Evolutionary conservation across 2,113 vertebrate species (phyloP).

Genomic region (Diadophis punctatus): DNA sequence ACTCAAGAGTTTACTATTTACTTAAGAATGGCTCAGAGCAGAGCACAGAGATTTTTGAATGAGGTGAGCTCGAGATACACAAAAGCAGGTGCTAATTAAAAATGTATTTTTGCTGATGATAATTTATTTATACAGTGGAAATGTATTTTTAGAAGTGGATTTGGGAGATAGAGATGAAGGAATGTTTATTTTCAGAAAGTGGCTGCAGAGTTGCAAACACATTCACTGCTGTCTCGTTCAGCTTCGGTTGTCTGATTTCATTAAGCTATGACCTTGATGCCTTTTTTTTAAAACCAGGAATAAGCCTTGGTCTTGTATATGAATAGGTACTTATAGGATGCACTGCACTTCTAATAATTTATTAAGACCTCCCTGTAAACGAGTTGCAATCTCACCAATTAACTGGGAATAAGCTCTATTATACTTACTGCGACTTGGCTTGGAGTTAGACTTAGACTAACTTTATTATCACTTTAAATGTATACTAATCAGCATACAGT

Average conservation of each 20-base stretch:
- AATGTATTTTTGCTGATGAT: neutral
- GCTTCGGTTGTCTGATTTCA: neutral
- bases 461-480: too few relatives aligned
- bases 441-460: neutral
- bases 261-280: neutral
- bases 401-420: neutral
- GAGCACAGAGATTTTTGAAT: neutral
- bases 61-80: neutral
- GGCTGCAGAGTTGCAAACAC: neutral
- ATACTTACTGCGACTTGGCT: neutral
- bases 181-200: neutral
- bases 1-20: neutral
- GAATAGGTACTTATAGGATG: neutral
- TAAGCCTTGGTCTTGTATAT: neutral
- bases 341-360: neutral
- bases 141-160: neutral
- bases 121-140: neutral
- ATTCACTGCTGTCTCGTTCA: neutral
- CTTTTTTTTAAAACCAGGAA: neutral
- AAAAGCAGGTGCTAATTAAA: neutral
- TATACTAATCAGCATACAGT: too few relatives aligned
- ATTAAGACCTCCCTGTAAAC: neutral
- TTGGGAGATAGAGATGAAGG: neutral
- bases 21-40: neutral
- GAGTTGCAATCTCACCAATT: neutral